Evolutionary conservation across 2,888 invertebrate genomes (phyloP).

Genomic region (Andrena haemorrhoa): DNA sequence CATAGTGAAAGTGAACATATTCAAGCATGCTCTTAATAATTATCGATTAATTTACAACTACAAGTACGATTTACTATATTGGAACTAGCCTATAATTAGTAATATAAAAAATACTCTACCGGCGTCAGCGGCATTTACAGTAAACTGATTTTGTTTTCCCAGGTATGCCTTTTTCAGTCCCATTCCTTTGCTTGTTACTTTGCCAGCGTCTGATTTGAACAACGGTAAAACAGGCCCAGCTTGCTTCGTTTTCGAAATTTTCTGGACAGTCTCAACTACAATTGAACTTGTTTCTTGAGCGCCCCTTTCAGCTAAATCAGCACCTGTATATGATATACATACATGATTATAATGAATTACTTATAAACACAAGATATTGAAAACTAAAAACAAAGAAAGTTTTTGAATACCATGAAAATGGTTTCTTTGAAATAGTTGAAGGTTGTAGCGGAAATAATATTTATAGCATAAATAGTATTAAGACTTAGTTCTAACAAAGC

Average conservation of each 20-base stretch:
- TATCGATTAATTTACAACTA: too few relatives aligned
- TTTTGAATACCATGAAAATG: too few relatives aligned
- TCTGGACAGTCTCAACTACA: slow-evolving; percentile 96
- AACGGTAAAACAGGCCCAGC: slow-evolving; percentile 91
- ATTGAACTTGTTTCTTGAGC: slow-evolving; percentile 97
- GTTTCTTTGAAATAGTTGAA: too few relatives aligned
- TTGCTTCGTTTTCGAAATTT: slow-evolving; percentile 90
- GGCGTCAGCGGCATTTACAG: slow-evolving; percentile 95
- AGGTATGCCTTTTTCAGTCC: slow-evolving; percentile 98
- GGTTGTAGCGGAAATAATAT: too few relatives aligned
- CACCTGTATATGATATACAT: slow-evolving; percentile 86
- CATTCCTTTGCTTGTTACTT: slow-evolving; percentile 96
- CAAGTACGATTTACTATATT: too few relatives aligned
- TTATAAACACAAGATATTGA: too few relatives aligned
- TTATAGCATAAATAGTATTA: too few relatives aligned
- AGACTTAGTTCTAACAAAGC: too few relatives aligned
- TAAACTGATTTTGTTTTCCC: slow-evolving; percentile 97
- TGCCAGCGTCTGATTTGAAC: slow-evolving; percentile 96
- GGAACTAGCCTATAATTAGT: neutral
- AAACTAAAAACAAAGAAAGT: too few relatives aligned
- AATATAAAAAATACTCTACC: slow-evolving; percentile 88
- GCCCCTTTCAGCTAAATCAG: slow-evolving; percentile 95
- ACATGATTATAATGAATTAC: neutral
- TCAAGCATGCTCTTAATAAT: too few relatives aligned
- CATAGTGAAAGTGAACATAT: too few relatives aligned